phyloP scores from a whole-genome alignment of 2,797 vertebrate species.

The Megaceryle alcyon region DNA sequence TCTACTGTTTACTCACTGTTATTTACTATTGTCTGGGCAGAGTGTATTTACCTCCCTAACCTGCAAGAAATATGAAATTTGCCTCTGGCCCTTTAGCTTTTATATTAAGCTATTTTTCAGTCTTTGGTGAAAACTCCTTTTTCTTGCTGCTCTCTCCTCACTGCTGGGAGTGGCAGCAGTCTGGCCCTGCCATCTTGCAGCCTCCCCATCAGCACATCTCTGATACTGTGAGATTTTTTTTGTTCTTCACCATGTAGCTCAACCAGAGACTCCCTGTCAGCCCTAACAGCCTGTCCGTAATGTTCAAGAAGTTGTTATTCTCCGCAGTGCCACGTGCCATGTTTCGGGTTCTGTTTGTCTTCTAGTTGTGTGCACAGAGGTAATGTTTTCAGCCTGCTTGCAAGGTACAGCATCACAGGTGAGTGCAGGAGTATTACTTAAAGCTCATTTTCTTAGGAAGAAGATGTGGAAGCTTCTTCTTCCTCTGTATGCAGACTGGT shows the following conservation, averaged over 20 bases:
- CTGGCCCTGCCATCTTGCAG: not conserved
- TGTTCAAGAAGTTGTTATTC: not conserved
- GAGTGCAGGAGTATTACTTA: not conserved
- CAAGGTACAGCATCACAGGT: not conserved
- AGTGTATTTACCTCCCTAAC: not conserved
- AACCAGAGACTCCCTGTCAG: not conserved
- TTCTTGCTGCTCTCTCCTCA: conserved; percentile 1
- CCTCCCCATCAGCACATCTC: not conserved
- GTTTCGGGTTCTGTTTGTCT: not conserved
- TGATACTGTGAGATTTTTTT: not conserved
- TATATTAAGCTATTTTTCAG: conserved; percentile 73
- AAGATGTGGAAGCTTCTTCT: not conserved
- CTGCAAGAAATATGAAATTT: conserved; percentile 63
- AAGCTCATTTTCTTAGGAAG: not conserved
- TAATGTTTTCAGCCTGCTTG: not conserved
- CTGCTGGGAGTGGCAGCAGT: not conserved
- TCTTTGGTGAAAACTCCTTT: conserved; percentile 53
- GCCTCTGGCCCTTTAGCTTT: conserved; percentile 63
- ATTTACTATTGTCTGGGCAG: conserved; percentile 32
- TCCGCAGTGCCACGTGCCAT: accelerated
- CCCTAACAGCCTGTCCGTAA: not conserved
- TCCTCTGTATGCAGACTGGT: not conserved
- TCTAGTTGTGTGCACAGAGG: not conserved
- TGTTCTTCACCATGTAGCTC: conserved; percentile 10
- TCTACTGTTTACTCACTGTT: conserved; percentile 7